Evolutionary conservation across 2,888 invertebrate genomes (phyloP), one percentile per base, ranked within the genome.

Genomic region (Euplagia quadripunctaria): DNA sequence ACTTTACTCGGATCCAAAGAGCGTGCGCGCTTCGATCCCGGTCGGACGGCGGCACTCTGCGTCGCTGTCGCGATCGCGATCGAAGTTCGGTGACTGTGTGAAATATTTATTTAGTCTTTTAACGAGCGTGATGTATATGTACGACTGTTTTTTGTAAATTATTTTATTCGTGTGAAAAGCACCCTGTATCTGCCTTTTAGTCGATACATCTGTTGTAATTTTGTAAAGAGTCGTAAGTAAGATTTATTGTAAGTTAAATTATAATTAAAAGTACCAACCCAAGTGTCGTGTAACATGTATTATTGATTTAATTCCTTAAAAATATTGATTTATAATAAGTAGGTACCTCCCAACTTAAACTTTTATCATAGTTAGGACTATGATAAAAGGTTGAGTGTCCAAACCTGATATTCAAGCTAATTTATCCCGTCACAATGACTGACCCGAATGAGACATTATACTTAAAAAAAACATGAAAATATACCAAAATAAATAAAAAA

Each of bases 161-260:
- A 96, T 95, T 96, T 94, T 95, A 94, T 94, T 94, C 88, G 95
- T 94, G 95, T 94, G 94, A 89, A 89, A 92, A 93, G 89, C 94
- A 93, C 93, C 88, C 92, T 94, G 93, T 94, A 93, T 93, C 93
- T 93, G 92, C 92, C 93, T 91, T 93, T 88, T 93, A 94, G 95
- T 94, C 92, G 94, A 92, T 94, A 94, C 89, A 93, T 93, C 94
- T 93, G 94, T 94, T 95, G 95, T 96, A 95, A 94, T 95, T 94
- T 95, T 96, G 95, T 96, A 96, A 96, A 96, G 96, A 95, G 95
- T 95, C 95, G 94, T 95, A 94, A 93, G 92, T 94, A 94, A 95
- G 94, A 87, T 89, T 85, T 94, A 93, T 89, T 85, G 83, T 96
- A 95, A 94, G 95, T 93, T 94, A 87, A 83, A 80, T 73, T 61